These are phyloP conservation scores for Linnaemya vulpina DNA, from an alignment of 2,888 invertebrate genomes.

Conservation along the genomic window DNA sequence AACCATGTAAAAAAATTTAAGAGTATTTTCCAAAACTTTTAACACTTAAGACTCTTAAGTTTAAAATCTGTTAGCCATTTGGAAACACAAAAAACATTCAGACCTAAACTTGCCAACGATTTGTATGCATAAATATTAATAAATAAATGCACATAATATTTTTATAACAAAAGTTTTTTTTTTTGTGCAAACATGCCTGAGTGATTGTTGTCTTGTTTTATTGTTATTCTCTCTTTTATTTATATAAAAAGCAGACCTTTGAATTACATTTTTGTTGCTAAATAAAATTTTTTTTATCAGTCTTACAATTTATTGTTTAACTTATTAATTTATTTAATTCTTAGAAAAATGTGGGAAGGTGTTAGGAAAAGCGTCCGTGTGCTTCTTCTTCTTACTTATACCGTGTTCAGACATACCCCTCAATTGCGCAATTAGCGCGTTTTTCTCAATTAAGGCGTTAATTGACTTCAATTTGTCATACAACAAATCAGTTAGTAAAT, in stretches of 20 bases:
- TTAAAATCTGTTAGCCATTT: slow-evolving; percentile 23
- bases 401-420: no score
- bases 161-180: slow-evolving; percentile 6
- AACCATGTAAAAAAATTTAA: slow-evolving; percentile 20
- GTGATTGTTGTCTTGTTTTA: no score
- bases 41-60: slow-evolving; percentile 23
- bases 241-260: slow-evolving; percentile 6
- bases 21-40: slow-evolving; percentile 25
- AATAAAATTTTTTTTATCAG: not conserved
- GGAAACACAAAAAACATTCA: slow-evolving; percentile 1
- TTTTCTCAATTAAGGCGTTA: no score
- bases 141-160: not conserved
- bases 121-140: slow-evolving; percentile 10
- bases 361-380: no score
- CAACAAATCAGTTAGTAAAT: no score
- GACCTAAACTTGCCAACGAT: not conserved
- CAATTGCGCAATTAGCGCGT: no score
- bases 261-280: slow-evolving; percentile 9
- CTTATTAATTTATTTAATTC: no score
- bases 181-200: slow-evolving; percentile 6
- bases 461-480: no score
- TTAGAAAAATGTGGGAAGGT: no score
- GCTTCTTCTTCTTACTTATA: no score
- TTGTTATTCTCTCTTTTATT: no score
- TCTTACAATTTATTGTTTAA: no score